Base-by-base conservation (phyloP, 2,797 vertebrate genomes). In the Cynopterus sphinx region DNA sequence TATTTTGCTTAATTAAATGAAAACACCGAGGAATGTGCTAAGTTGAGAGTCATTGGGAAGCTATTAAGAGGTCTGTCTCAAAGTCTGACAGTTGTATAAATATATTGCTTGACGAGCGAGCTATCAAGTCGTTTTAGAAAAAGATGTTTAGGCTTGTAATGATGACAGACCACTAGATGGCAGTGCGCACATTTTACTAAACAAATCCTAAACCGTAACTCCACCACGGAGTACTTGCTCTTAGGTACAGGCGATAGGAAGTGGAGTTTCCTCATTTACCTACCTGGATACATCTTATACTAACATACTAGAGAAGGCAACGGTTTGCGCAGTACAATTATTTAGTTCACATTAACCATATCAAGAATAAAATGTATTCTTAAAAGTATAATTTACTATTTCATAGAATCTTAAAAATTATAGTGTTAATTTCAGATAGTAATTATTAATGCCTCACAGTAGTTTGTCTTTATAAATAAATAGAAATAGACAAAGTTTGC, bases 111-210 rank as follows among this genome's bases (percentile, higher is more conserved):
- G 11, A 5, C 31, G 41, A 78, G 61, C 26, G 41, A 78, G 61
- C 55, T 59, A 39, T 67, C 16, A 87, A 95, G 55, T 85, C 41
- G 43, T 59, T 90, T 36, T 6, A 53, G 82, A 22, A 74, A 78
- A 63, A 12, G 21, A 67, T n/a, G 1, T 51, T 70, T 77, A 73
- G 22, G 26, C 61, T 33, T 91, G 93, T 67, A 91, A 61, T 93
- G 46, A 59, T 63, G 26, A 73, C 1, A 6, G 0, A 70, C 98
- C 98, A 97, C 98, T 98, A 98, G 98, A 98, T 98, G 99, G 98
- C 98, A 98, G 97, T 68, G 93, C 88, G 96, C 73, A 77, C 41
- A 9, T 97, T 98, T 98, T 87, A 95, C 88, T 94, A 75, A 95
- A 57, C 79, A 46, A 61, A 26, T 85, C 41, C 83, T 1, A 46